phyloP scores from a whole-genome alignment of 2,888 invertebrate genomes.

The Parnassius apollo region DNA sequence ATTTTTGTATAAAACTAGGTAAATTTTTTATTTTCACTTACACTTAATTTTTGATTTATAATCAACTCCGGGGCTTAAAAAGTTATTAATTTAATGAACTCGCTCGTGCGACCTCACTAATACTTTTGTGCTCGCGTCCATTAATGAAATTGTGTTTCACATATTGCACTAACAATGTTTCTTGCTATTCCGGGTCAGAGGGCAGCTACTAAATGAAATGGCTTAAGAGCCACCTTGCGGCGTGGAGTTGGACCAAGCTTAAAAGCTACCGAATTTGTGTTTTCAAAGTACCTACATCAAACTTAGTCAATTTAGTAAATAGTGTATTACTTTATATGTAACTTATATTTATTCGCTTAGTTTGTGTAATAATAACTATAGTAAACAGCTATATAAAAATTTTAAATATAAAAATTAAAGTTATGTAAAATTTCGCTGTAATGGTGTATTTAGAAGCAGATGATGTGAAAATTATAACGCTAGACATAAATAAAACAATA shows the following conservation, averaged over 20 bases:
- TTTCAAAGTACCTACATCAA: neutral
- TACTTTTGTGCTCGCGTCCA: slow-evolving; percentile 23
- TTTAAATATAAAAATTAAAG: no score
- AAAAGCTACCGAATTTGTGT: slow-evolving; percentile 4
- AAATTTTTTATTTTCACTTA: no score
- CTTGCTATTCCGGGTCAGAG: slow-evolving; percentile 16
- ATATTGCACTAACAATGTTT: slow-evolving; percentile 25
- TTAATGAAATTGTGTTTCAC: slow-evolving; percentile 26
- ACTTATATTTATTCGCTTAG: no score
- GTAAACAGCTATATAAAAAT: no score
- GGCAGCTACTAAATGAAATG: slow-evolving; percentile 25
- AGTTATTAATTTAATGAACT: slow-evolving; percentile 23
- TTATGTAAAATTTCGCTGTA: no score
- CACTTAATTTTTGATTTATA: neutral
- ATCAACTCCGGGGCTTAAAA: slow-evolving; percentile 8
- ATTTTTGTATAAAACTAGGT: no score
- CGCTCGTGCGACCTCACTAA: slow-evolving; percentile 17
- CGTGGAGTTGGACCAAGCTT: slow-evolving; percentile 8
- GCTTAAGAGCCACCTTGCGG: slow-evolving; percentile 17
- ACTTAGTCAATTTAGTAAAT: neutral
- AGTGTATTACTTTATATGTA: no score
- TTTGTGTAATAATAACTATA: no score
- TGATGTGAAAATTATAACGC: no score
- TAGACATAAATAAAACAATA: no score
- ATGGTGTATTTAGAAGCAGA: no score